A percentile compares a stretch with the other conserved stretches of the same genome.
phyloP scores from a whole-genome alignment of 1,140 invertebrate species.

The Zophobas morio region DNA sequence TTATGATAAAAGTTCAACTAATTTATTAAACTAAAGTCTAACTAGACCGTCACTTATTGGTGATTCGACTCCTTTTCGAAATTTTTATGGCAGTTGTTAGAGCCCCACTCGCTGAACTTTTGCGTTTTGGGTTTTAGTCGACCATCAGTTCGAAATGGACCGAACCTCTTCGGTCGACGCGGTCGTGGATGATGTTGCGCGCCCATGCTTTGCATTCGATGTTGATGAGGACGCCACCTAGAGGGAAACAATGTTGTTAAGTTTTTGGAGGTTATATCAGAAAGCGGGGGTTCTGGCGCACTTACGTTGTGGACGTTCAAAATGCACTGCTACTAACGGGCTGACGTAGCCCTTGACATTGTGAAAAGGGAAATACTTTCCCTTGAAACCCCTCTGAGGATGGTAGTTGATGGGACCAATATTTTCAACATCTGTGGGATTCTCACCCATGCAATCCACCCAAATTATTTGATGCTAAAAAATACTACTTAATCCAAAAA shows the following conservation, averaged over 20 bases:
- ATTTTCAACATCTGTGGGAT: conserved; percentile 91
- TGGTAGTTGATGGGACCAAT: conserved; percentile 88
- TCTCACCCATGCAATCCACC: conserved; percentile 92
- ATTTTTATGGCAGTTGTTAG: conserved; percentile 59
- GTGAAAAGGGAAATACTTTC: conserved; percentile 84
- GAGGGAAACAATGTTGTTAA: conserved; percentile 36
- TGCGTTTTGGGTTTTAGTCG: conserved; percentile 74
- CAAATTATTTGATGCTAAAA: conserved; percentile 81
- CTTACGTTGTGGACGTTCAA: conserved; percentile 86
- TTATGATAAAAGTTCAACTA: conserved; percentile 48
- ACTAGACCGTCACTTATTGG: conserved; percentile 59
- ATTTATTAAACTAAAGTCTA: conserved; percentile 59
- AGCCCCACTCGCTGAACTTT: neutral
- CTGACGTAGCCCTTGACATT: conserved; percentile 88
- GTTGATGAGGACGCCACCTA: conserved; percentile 91
- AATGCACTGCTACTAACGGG: conserved; percentile 90
- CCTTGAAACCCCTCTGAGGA: conserved; percentile 82
- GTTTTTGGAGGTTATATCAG: neutral
- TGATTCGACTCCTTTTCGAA: conserved; percentile 13
- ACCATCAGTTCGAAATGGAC: conserved; percentile 97
- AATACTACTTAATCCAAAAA: neutral
- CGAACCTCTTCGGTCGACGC: conserved; percentile 88
- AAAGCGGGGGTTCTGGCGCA: conserved; percentile 52
- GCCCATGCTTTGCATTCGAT: conserved; percentile 97
- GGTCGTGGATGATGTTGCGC: conserved; percentile 90